Evolutionary conservation across 1,140 invertebrate genomes (phyloP).

Genomic region (Harpegnathos saltator): DNA sequence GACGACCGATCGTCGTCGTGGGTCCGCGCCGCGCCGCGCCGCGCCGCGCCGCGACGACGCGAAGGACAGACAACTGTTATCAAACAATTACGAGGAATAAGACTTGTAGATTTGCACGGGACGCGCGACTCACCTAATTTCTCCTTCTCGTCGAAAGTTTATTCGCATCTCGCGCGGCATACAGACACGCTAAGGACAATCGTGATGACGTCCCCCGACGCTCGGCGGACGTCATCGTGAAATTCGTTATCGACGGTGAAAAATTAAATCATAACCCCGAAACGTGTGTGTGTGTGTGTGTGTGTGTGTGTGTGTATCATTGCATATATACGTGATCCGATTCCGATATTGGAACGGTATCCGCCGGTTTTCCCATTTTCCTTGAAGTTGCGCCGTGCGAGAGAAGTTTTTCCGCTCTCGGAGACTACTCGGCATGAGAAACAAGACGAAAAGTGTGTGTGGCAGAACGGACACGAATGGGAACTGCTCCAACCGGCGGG

Average conservation of each 20-base stretch:
- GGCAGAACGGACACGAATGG: constrained; percentile 9
- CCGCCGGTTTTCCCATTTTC: constrained; percentile 24
- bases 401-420: constrained; percentile 33
- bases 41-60: not conserved
- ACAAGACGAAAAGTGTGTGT: constrained; percentile 62
- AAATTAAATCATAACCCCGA: constrained; percentile 28
- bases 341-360: constrained; percentile 48
- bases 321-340: constrained; percentile 7
- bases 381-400: constrained; percentile 27
- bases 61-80: constrained; percentile 14
- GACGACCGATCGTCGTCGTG: not conserved
- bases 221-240: not conserved
- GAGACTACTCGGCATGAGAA: constrained; percentile 51
- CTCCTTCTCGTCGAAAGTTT: not conserved
- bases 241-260: constrained; percentile 27
- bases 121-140: not conserved
- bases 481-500: constrained; percentile 54
- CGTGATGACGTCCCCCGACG: not conserved
- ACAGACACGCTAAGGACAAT: not conserved
- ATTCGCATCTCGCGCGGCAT: not conserved
- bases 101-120: not conserved
- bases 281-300: too few relatives aligned
- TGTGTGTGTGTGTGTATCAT: not conserved
- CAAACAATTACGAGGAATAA: constrained; percentile 2
- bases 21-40: not conserved